A percentile compares a stretch with the other conserved stretches of the same genome.
These are phyloP conservation scores for Microchrysa polita DNA, from an alignment of 2,888 invertebrate species.

Conservation along the genomic window DNA sequence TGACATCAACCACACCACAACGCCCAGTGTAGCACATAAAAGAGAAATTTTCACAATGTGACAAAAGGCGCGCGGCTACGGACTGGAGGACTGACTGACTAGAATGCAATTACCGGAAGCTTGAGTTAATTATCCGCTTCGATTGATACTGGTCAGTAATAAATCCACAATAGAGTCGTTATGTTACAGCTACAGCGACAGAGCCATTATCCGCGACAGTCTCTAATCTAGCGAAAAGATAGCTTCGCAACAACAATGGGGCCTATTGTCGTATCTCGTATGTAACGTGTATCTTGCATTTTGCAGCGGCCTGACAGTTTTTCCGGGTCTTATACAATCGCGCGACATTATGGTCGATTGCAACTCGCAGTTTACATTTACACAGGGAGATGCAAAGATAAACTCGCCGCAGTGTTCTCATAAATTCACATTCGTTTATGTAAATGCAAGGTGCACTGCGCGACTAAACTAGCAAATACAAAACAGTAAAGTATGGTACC, in stretches of 20 bases:
- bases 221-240: slow-evolving; percentile 16
- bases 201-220: slow-evolving; percentile 24
- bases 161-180: slow-evolving; percentile 27
- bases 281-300: not conserved
- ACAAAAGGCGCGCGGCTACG: too few relatives aligned
- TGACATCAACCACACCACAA: too few relatives aligned
- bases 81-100: too few relatives aligned
- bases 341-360: slow-evolving; percentile 4
- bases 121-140: slow-evolving; percentile 36
- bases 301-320: not conserved
- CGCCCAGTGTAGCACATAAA: not conserved
- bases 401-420: not conserved
- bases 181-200: not conserved
- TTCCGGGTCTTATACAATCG: slow-evolving; percentile 20
- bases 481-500: too few relatives aligned
- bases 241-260: slow-evolving; percentile 23
- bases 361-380: too few relatives aligned
- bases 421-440: slow-evolving; percentile 7
- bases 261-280: slow-evolving; percentile 20
- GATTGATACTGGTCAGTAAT: slow-evolving; percentile 32
- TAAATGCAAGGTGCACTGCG: too few relatives aligned
- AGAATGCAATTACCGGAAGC: slow-evolving; percentile 31
- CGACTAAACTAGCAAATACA: too few relatives aligned
- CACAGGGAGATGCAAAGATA: slow-evolving; percentile 1
- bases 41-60: not conserved